These are phyloP conservation scores for Callaeas wilsoni DNA, from an alignment of 2,113 vertebrate genomes.

Conservation along the genomic window DNA sequence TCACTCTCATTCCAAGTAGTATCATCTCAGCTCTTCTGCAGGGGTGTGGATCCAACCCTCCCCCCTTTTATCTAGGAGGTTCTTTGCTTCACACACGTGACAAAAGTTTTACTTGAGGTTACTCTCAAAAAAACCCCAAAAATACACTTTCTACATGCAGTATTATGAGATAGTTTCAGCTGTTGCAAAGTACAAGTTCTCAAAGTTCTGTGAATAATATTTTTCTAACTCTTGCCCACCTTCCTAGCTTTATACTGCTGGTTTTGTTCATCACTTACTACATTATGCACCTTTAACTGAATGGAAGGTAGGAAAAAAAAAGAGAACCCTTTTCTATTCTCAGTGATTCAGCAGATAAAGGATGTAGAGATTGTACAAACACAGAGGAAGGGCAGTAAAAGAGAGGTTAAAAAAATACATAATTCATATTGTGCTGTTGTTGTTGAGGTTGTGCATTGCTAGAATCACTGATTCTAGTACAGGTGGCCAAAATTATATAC, in stretches of 20 bases:
- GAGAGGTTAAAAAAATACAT: not conserved
- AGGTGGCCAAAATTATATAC: not conserved
- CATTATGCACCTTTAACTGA: not conserved
- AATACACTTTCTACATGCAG: not conserved
- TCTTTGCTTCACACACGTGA: not conserved
- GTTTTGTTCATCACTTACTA: not conserved
- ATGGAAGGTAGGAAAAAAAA: not conserved
- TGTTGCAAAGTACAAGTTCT: not conserved
- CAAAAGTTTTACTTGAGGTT: not conserved
- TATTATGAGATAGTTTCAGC: not conserved
- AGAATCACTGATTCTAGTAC: not conserved
- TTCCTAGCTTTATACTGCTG: not conserved
- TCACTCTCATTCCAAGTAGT: not conserved
- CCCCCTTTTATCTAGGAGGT: not conserved
- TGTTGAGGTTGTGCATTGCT: not conserved
- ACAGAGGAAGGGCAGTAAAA: not conserved
- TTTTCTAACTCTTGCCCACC: not conserved
- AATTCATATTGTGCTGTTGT: not conserved
- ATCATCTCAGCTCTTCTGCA: not conserved
- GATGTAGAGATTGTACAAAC: not conserved
- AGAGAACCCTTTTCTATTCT: not conserved
- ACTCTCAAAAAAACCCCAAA: fast-evolving
- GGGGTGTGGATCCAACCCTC: not conserved
- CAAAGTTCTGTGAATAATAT: not conserved
- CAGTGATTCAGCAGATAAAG: not conserved